Conservation (phyloP, 2,888 invertebrate genomes). For the Andrena bucephala region DNA sequence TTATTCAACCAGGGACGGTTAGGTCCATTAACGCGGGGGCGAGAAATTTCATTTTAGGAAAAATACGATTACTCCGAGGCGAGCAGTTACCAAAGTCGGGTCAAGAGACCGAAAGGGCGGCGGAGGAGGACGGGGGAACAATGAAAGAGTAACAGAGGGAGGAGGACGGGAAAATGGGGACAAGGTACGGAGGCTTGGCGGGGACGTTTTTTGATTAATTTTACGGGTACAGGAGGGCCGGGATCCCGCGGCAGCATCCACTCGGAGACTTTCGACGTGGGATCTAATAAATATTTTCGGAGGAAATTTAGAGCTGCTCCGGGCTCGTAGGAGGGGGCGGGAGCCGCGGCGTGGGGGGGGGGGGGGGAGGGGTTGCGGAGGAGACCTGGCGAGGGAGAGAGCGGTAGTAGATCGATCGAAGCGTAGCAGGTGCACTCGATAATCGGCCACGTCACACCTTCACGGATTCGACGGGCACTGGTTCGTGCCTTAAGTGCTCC, state of each 20-base stretch:
- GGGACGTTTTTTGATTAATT: slow-evolving; percentile 60
- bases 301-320: slow-evolving; percentile 49
- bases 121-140: background rate
- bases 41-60: slow-evolving; percentile 56
- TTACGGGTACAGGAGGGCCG: slow-evolving; percentile 50
- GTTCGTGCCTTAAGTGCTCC: slow-evolving; percentile 59
- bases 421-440: slow-evolving; percentile 70
- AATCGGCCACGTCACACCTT: slow-evolving; percentile 68
- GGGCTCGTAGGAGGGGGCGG: slow-evolving; percentile 10
- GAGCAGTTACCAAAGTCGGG: slow-evolving; percentile 20
- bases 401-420: slow-evolving; percentile 56
- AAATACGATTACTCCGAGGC: slow-evolving; percentile 41
- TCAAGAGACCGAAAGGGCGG: background rate
- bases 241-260: slow-evolving; percentile 28
- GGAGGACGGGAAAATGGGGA: background rate
- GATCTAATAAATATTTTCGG: slow-evolving; percentile 67
- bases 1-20: slow-evolving; percentile 29
- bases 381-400: background rate
- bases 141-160: slow-evolving; percentile 3
- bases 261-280: slow-evolving; percentile 38
- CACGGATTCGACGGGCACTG: slow-evolving; percentile 53
- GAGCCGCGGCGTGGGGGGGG: too few relatives aligned
- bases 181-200: slow-evolving; percentile 16
- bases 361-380: background rate
- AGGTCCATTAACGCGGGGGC: slow-evolving; percentile 36